These are phyloP conservation scores for Hirtodrosophila alboralis DNA, from an alignment of 2,888 invertebrate species.

Conservation along the genomic window DNA sequence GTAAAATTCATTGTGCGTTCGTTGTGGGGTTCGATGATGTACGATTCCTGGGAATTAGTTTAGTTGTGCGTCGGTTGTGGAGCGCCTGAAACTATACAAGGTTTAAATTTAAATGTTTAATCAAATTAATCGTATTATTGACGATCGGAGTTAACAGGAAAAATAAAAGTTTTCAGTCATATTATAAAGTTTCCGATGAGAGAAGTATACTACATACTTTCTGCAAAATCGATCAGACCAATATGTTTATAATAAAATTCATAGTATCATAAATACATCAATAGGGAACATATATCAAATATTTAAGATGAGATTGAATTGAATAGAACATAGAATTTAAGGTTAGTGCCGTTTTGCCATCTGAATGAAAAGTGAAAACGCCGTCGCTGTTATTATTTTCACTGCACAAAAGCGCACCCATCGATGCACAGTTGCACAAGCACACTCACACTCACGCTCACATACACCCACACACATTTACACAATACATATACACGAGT, in stretches of 20 bases:
- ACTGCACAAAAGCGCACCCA: constrained; percentile 48
- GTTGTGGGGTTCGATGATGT: constrained; percentile 20
- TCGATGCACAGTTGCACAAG: constrained; percentile 5
- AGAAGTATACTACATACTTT: no score
- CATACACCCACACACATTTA: constrained; percentile 13
- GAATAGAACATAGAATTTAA: constrained; percentile 22
- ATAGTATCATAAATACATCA: no score
- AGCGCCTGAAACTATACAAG: constrained; percentile 17
- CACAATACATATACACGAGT: constrained; percentile 3
- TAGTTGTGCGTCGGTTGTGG: constrained; percentile 16
- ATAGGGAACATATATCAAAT: not conserved
- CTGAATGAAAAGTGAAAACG: constrained; percentile 70
- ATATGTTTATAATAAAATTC: no score
- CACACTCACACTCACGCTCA: constrained; percentile 3
- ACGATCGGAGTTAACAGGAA: no score
- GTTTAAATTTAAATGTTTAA: not conserved
- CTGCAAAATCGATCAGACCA: no score
- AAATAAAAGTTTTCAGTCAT: no score
- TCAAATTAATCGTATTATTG: no score
- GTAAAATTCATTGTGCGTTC: constrained; percentile 90
- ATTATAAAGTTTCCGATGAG: no score
- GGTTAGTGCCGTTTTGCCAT: constrained; percentile 37
- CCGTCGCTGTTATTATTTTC: constrained; percentile 65
- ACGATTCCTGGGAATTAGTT: constrained; percentile 12
- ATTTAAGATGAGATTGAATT: not conserved